Base-by-base conservation (phyloP, 2,113 vertebrate genomes). In the Psammodynastes pulverulentus region DNA sequence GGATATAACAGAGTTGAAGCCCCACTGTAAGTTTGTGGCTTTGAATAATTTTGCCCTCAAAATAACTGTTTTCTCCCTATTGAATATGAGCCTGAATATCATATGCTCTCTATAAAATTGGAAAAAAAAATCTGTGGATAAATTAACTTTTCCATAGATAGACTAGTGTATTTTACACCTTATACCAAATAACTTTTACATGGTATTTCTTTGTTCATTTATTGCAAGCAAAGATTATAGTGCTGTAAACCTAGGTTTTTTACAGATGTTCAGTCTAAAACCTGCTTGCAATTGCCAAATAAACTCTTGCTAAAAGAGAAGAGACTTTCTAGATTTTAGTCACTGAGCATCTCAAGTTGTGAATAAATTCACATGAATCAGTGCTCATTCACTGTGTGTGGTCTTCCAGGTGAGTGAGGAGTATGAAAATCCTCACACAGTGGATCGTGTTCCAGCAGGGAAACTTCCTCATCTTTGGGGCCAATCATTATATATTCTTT, bases 401-500 rank as follows among this genome's bases (percentile, higher is more conserved):
- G 94, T 86, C 89, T 96, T 72, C 84, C 95, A 99, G 99, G 97
- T 99, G 52, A 98, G 99, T 4, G 99, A 99, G 92, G 99, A 99
- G 92, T 99, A 99, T 95, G 97, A 97, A 91, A 99, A 97, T 90
- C 98, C 99, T 90, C 99, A 99, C 95, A 97, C 98, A 0, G 99
- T 99, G 97, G 99, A 99, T 95, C 98, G 99, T 94, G 91, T 98
- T 88, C 97, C 98, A 29, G 54, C 97, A 93, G 99, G 99, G 26
- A 99, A 99, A 96, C 93, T 99, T 46, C 99, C 99, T 12, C 99
- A 99, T 97, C 98, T 99, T 97, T 99, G 99, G 99, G 99, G 99
- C 56, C 99, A 99, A 29, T 99, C 99, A 0, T 96, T 99, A n/a
- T 99, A 99, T 94, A 98, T 99, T 90, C 95, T 99, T 88, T 97